A percentile compares a stretch with the other conserved stretches of the same genome.
phyloP scores from a whole-genome alignment of 2,888 invertebrate species.

The Serrognathus titanus region DNA sequence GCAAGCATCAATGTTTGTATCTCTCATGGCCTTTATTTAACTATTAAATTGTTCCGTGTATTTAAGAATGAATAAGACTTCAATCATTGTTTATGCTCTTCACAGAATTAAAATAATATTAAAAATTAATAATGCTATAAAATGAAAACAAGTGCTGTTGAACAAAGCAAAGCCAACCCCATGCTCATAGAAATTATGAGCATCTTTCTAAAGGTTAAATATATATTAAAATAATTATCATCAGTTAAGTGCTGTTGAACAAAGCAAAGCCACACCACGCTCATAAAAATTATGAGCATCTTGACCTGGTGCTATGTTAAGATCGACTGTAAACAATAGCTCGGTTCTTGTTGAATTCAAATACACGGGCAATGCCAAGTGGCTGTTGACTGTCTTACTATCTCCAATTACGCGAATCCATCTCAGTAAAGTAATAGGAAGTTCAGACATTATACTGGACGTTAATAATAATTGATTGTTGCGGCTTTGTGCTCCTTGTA shows the following conservation, averaged over 20 bases:
- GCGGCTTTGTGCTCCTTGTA: slow-evolving; percentile 94
- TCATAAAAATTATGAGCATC: slow-evolving; percentile 97
- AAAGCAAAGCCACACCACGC: slow-evolving; percentile 93
- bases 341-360: slow-evolving; percentile 94
- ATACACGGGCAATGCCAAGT: slow-evolving; percentile 92
- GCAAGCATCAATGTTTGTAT: too few species aligned
- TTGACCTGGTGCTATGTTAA: slow-evolving; percentile 86
- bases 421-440: slow-evolving; percentile 82
- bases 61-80: too few species aligned
- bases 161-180: too few species aligned
- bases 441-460: slow-evolving; percentile 91
- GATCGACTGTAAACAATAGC: slow-evolving; percentile 90
- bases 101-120: too few species aligned
- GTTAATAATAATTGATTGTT: slow-evolving; percentile 87
- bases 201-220: too few species aligned
- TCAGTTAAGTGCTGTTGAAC: slow-evolving; percentile 86
- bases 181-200: too few species aligned
- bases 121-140: too few species aligned
- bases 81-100: too few species aligned
- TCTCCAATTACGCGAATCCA: slow-evolving; percentile 63
- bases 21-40: too few species aligned
- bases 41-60: too few species aligned
- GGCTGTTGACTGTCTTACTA: slow-evolving; percentile 54
- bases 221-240: background rate
- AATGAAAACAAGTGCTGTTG: too few species aligned